phyloP scores from a whole-genome alignment of 2,113 vertebrate species.

The Nicator chloris region DNA sequence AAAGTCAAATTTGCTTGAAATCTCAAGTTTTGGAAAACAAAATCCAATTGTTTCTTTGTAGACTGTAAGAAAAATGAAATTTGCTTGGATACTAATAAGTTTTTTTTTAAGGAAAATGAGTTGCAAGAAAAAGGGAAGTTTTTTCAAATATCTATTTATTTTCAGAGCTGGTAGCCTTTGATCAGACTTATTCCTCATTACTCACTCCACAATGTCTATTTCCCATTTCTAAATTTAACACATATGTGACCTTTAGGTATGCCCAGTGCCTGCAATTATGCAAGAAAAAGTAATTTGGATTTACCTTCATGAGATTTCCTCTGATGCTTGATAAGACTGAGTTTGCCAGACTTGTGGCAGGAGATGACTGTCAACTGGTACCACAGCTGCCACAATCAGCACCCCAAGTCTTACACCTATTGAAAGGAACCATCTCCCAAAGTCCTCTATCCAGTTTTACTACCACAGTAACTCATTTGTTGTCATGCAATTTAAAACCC shows the following conservation, averaged over 20 bases:
- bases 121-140: background rate
- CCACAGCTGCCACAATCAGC: background rate
- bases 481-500: background rate
- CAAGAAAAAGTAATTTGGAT: background rate
- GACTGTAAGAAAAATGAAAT: background rate
- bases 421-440: background rate
- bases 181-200: background rate
- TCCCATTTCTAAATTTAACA: background rate
- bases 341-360: background rate
- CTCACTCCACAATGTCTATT: background rate
- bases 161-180: background rate
- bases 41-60: background rate
- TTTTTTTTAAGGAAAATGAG: background rate
- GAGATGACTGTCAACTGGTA: background rate
- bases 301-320: background rate
- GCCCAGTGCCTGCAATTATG: background rate
- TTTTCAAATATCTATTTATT: background rate
- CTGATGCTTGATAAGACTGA: background rate
- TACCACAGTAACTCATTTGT: background rate
- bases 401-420: background rate
- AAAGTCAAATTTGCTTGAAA: background rate
- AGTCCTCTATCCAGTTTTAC: background rate
- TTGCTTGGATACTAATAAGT: background rate
- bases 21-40: background rate
- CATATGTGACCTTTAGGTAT: background rate